A percentile compares a stretch with the other conserved stretches of the same genome.
Evolutionary conservation across 1,140 invertebrate species (phyloP).

Genomic region (Doryteuthis pealeii): DNA sequence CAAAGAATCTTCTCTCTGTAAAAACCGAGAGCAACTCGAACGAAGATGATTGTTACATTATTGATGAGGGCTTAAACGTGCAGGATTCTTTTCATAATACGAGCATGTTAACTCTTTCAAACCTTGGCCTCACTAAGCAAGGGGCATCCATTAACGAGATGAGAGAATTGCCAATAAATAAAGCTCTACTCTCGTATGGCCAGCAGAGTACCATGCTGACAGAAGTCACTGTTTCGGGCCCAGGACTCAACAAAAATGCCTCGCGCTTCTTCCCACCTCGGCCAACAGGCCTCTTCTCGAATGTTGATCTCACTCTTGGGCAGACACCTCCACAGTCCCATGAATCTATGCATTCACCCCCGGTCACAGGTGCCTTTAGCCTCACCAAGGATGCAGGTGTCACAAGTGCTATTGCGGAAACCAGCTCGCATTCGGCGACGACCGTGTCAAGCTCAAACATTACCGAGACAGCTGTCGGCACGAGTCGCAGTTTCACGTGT

Average conservation of each 20-base stretch:
- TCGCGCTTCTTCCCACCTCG: background rate
- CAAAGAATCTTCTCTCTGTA: background rate
- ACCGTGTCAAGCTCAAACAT: conserved; percentile 5
- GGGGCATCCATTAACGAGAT: background rate
- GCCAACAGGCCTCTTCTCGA: background rate
- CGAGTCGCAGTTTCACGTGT: conserved; percentile 24
- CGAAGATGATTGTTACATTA: conserved; percentile 12
- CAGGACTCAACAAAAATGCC: background rate
- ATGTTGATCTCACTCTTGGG: background rate
- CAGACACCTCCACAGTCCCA: background rate
- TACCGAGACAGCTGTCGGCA: background rate
- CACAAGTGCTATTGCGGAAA: background rate
- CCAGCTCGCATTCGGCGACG: background rate
- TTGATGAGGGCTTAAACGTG: background rate
- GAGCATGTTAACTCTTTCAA: background rate
- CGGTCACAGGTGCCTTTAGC: background rate
- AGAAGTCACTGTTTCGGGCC: background rate
- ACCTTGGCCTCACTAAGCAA: background rate
- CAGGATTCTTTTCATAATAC: background rate
- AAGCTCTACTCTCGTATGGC: background rate
- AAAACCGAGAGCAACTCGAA: background rate
- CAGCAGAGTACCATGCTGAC: background rate
- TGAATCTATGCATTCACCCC: background rate
- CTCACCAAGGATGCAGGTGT: background rate
- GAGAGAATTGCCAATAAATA: background rate